Base-by-base conservation (phyloP, 2,797 vertebrate genomes). In the Streptopelia turtur region DNA sequence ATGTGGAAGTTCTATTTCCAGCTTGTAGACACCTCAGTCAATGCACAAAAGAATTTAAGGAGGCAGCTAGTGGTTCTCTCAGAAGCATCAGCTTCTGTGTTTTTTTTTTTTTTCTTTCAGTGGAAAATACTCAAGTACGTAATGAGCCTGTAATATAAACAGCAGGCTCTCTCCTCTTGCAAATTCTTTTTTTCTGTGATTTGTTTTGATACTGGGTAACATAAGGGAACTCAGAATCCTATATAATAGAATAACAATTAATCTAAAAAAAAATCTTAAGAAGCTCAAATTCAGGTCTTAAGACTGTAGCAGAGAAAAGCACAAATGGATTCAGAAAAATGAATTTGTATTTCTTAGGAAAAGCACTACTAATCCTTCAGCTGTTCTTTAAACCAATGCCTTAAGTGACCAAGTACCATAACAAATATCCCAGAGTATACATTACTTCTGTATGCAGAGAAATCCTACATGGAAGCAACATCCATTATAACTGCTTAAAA, bases 221-320 rank as follows among this genome's bases (percentile, higher is more conserved):
- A 68, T 57, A 69, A 83, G 37, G 28, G 31, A 82, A 77, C 28
- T 74, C 24, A 71, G 31, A 70, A 53, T 71, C 28, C n/a, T 70
- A 31, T 41, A 24, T 4, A 39, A 8, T 11, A 86, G 27, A 79
- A 49, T 75, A 94, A 91, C 23, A 49, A 65, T 63, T 82, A 87
- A 70, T 47, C 70, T 82, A 71, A 85, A 86, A 86, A 85, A 68
- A 11, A 11, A 16, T 83, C 33, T 50, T 92, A 94, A 92, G 81
- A 61, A 91, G 68, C 56, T 89, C 71, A 89, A 43, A 70, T 77
- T 82, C 39, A 70, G 25, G 47, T 43, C 61, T 95, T 92, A 92
- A 87, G 41, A 49, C 16, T 80, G 16, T 16, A 79, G 47, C 4
- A 76, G 60, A 39, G 13, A 39, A 39, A 39, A 60, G 4, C 14